Conservation (phyloP, 2,797 vertebrate genomes). For the Pseudomugil tenellus region DNA sequence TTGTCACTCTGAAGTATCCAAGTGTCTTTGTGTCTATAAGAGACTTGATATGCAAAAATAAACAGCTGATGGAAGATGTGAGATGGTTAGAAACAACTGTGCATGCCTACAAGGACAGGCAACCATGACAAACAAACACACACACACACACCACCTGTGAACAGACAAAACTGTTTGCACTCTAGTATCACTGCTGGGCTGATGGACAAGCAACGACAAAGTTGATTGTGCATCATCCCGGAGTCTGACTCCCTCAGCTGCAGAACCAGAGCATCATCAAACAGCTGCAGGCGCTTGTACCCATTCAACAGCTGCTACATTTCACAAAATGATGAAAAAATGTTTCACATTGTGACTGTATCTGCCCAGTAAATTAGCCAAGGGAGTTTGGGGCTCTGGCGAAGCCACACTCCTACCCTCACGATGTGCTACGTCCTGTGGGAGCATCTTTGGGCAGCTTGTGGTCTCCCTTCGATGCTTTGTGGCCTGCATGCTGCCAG, state of each 20-base stretch:
- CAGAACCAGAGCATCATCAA: conserved; percentile 57
- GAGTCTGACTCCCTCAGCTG: conserved; percentile 45
- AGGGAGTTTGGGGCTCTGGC: conserved; percentile 41
- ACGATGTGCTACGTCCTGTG: conserved; percentile 32
- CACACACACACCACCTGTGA: conserved; percentile 20
- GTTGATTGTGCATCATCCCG: conserved; percentile 40
- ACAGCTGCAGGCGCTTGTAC: conserved; percentile 59
- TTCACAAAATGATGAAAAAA: conserved; percentile 55
- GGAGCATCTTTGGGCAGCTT: conserved; percentile 30
- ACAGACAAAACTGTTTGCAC: conserved; percentile 30
- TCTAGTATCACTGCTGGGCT: conserved; percentile 26
- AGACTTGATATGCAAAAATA: conserved; percentile 52
- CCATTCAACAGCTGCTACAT: conserved; percentile 65
- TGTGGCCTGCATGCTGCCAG: conserved; percentile 14
- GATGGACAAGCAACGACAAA: conserved; percentile 28
- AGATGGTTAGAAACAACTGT: background rate
- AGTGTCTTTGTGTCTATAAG: conserved; percentile 48
- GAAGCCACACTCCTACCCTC: conserved; percentile 17
- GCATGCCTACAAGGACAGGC: background rate
- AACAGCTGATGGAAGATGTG: conserved; percentile 32
- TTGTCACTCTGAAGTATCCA: conserved; percentile 65
- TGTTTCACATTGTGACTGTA: conserved; percentile 37
- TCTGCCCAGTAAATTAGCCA: conserved; percentile 58
- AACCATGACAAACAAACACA: background rate
- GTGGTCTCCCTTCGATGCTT: conserved; percentile 21